Conservation (phyloP, 2,113 vertebrate species). For the Sphyrna mokarran region DNA sequence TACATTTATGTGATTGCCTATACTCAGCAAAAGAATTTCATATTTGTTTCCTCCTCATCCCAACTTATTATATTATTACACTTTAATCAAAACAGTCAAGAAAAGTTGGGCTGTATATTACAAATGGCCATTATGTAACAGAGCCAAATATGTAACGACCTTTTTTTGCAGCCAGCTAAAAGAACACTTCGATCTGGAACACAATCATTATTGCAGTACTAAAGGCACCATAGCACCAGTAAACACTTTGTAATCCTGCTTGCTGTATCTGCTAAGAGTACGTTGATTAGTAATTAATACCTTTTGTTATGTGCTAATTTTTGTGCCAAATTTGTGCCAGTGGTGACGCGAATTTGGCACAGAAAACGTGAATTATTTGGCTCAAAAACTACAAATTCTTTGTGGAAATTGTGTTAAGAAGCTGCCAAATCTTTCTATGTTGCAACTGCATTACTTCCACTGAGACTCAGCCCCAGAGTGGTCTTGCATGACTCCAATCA, state of each 20-base stretch:
- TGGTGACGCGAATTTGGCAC: constrained; percentile 7
- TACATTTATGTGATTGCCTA: not conserved
- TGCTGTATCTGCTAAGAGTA: not conserved
- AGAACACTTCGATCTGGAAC: constrained; percentile 5
- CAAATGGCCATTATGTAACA: not conserved
- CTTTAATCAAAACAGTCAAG: not conserved
- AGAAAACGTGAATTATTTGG: constrained; percentile 11
- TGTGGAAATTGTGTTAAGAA: constrained; percentile 16
- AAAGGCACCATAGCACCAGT: not conserved
- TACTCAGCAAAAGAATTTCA: not conserved
- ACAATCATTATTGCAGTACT: constrained; percentile 8
- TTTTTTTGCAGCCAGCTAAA: constrained; percentile 23
- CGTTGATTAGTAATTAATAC: constrained; percentile 25
- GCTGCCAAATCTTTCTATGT: not conserved
- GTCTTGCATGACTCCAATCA: not conserved
- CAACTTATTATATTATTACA: not conserved
- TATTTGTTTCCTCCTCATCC: not conserved
- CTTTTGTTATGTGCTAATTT: not conserved
- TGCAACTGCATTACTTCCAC: not conserved
- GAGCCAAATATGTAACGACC: not conserved
- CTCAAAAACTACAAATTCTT: not conserved
- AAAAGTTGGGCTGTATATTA: not conserved
- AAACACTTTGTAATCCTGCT: constrained; percentile 16
- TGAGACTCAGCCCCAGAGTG: not conserved
- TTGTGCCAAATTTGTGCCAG: constrained; percentile 18